Evolutionary conservation across 2,888 invertebrate species (phyloP).

Genomic region (Drosophila flavopinicola): DNA sequence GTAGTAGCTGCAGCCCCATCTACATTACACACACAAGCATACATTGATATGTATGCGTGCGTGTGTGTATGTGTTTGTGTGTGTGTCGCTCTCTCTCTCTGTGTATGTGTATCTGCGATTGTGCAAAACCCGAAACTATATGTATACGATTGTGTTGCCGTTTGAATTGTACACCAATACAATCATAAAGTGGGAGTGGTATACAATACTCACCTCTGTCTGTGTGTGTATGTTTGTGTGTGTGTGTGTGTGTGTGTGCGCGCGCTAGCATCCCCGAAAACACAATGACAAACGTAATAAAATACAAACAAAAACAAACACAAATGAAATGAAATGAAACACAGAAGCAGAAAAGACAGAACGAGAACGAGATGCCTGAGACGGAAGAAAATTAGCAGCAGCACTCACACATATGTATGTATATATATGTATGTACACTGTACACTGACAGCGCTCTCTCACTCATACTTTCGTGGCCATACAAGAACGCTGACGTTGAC

Average conservation of each 20-base stretch:
- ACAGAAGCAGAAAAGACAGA: slow-evolving; percentile 67
- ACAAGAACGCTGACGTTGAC: slow-evolving; percentile 28
- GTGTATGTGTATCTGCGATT: slow-evolving; percentile 67
- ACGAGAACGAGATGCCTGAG: slow-evolving; percentile 69
- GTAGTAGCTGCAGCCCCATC: slow-evolving; percentile 45
- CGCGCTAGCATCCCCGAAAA: slow-evolving; percentile 72
- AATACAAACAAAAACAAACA: slow-evolving; percentile 66
- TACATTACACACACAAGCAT: slow-evolving; percentile 46
- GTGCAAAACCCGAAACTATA: slow-evolving; percentile 78
- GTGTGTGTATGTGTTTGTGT: slow-evolving; percentile 19
- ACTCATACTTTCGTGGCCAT: slow-evolving; percentile 32
- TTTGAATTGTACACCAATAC: slow-evolving; percentile 71
- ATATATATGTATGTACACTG: slow-evolving; percentile 16
- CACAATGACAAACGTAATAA: slow-evolving; percentile 78
- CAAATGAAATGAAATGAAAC: slow-evolving; percentile 61
- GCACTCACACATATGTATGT: slow-evolving; percentile 25
- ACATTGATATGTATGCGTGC: slow-evolving; percentile 42
- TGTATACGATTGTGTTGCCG: slow-evolving; percentile 66
- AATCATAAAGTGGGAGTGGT: slow-evolving; percentile 75
- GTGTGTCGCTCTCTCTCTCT: slow-evolving; percentile 15
- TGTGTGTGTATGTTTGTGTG: slow-evolving; percentile 23
- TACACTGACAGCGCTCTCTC: slow-evolving; percentile 47
- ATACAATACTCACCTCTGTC: slow-evolving; percentile 61
- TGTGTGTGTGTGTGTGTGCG: slow-evolving; percentile 16
- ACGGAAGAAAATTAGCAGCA: slow-evolving; percentile 58